Evolutionary conservation across 2,797 vertebrate species (phyloP).

Genomic region (Emys orbicularis): DNA sequence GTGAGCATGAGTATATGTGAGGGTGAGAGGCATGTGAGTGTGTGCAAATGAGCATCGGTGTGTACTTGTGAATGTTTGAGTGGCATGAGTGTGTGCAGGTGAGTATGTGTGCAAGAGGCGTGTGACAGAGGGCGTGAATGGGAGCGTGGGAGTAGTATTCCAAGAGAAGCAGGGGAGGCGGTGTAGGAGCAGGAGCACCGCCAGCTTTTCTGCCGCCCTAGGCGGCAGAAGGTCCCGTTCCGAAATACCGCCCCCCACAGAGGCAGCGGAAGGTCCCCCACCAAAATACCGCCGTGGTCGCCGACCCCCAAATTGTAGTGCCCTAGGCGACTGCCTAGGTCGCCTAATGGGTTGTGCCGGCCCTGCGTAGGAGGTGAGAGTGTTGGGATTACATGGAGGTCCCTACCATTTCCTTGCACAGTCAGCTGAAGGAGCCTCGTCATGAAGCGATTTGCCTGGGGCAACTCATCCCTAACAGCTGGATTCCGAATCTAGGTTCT

Average conservation of each 20-base stretch:
- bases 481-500: neutral
- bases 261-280: too few relatives aligned
- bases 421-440: neutral
- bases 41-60: neutral
- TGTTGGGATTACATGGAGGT: neutral
- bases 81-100: neutral
- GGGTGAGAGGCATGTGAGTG: neutral
- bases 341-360: too few relatives aligned
- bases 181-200: neutral
- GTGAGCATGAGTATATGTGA: fast-evolving
- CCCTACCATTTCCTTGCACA: neutral
- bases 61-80: neutral
- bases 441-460: neutral
- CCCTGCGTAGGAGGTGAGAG: neutral
- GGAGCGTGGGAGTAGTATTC: neutral
- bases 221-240: too few relatives aligned
- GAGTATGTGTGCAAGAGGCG: neutral
- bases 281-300: too few relatives aligned
- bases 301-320: too few relatives aligned
- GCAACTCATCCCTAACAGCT: neutral
- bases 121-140: fast-evolving
- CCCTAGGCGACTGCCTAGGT: too few relatives aligned
- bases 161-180: fast-evolving
- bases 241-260: too few relatives aligned
- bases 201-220: too few relatives aligned